Evolutionary conservation across 2,113 vertebrate species (phyloP).

Genomic region (Pluvianellus socialis): DNA sequence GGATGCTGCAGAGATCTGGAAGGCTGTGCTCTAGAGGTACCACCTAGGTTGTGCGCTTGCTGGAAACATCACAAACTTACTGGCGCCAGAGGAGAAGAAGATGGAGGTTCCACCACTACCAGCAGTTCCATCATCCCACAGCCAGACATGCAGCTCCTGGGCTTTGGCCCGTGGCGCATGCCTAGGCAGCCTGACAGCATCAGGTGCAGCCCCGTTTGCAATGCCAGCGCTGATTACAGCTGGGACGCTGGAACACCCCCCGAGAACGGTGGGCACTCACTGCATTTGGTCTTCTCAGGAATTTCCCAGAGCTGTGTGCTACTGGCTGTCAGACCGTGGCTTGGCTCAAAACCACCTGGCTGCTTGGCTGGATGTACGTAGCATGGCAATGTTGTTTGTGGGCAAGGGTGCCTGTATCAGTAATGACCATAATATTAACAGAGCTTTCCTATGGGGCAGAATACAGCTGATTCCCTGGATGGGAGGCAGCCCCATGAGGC

Average conservation of each 20-base stretch:
- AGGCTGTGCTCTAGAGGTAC: neutral
- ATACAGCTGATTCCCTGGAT: neutral
- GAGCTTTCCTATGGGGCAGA: neutral
- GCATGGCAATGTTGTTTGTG: neutral
- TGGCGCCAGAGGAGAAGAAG: neutral
- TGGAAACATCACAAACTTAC: neutral
- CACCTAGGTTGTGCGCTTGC: neutral
- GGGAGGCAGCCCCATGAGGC: neutral
- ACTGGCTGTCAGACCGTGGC: neutral
- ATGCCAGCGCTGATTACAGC: neutral
- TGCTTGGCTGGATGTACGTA: neutral
- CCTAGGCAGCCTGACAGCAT: neutral
- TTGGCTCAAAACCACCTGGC: neutral
- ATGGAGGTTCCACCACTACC: neutral
- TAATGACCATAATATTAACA: neutral
- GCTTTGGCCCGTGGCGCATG: neutral
- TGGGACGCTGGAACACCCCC: neutral
- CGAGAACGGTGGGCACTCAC: accelerated
- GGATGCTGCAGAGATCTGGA: neutral
- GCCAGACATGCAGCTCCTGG: neutral
- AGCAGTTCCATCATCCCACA: neutral
- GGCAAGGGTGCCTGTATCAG: neutral
- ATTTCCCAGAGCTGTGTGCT: neutral
- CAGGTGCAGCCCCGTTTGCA: neutral
- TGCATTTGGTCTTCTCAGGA: neutral